Base-by-base conservation (phyloP, 1,140 invertebrate genomes). In the Drosophila virilis region DNA sequence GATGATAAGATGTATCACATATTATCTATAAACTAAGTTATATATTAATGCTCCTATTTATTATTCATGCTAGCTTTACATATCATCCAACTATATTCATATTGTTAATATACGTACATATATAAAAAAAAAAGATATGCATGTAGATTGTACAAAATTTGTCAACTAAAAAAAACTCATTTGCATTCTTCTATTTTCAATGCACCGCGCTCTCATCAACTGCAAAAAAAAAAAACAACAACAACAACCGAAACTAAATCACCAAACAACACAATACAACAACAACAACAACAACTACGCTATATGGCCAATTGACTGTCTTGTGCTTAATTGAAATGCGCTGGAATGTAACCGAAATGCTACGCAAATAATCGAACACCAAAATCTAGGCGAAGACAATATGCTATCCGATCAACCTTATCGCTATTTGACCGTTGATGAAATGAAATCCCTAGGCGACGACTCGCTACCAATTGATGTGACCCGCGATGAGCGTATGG, bases 361-460 rank as follows among this genome's bases (percentile, higher is more conserved):
- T 40, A 55, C 62, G 48, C 33, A 55, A 59, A 54, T 35, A 60
- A 91, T 92, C 22, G 13, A 40, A 51, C 74, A 80, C 50, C 50
- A 50, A 89, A 75, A 76, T 83, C 69, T 88, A 98, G 97, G 96
- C 90, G 97, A 98, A 92, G 97, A 98, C 90, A 96, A 96, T 58
- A 95, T 97, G 88, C 94, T 97, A 50, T 97, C 96, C 69, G 97
- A 98, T 91, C 97, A 98, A 85, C 97, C 97, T 1, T 98, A 98
- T 92, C 94, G 97, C 62, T 98, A 98, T 93, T 93, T 98, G 62
- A 98, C 97, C 2, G 96, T 96, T 37, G 98, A 98, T 92, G 96
- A 98, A 91, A 98, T 98, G 97, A 98, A 98, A 93, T 97, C 96
- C 66, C 93, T 98, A 38, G 96, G 97, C 48, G 97, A 98, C 90